Base-by-base conservation (phyloP, 2,888 invertebrate species). In the Iphiclides podalirius region DNA sequence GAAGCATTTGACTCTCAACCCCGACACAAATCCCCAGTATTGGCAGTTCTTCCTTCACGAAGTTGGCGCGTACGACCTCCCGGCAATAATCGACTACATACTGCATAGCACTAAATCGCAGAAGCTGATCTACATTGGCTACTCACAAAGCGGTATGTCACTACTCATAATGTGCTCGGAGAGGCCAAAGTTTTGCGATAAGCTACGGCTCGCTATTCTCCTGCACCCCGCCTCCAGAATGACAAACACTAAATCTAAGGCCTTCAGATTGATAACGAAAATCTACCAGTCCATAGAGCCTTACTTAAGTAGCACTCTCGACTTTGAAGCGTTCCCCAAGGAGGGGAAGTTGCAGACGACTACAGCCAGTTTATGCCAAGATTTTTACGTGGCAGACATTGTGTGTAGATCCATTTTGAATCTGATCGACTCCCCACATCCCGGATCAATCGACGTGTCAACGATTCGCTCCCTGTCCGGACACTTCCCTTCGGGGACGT, bases 51-150 rank as follows among this genome's bases (percentile, higher is more conserved):
- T 63, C 3, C 94, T 93, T 84, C 94, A 96, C 64, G 93, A 95
- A 67, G 94, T 96, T 67, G 94, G 93, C 0, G 68, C 80, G 15
- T 91, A 89, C 59, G 97, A 98, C 70, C 62, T 96, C 1, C 95
- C 97, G 0, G 93, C 94, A 0, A 67, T 72, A 28, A 64, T 80
- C 0, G 79, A 84, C 42, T 75, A 77, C 28, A 67, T 84, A 1
- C 51, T 84, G 4, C 52, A 68, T 0, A 54, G 67, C 3, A 79
- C 82, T 0, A 58, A 60, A 1, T 53, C 56, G 1, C 52, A 61
- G 0, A 77, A 72, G 20, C 37, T 85, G 26, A 81, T 76, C 37
- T 82, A 75, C 23, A 91, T 94, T 3, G 96, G 96, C 0, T 95
- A 95, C 67, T 96, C 95, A 0, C 92, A 92, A 70, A 96, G 96